Evolutionary conservation across 2,888 invertebrate genomes (phyloP).

Genomic region (Cryptocephalus primarius): DNA sequence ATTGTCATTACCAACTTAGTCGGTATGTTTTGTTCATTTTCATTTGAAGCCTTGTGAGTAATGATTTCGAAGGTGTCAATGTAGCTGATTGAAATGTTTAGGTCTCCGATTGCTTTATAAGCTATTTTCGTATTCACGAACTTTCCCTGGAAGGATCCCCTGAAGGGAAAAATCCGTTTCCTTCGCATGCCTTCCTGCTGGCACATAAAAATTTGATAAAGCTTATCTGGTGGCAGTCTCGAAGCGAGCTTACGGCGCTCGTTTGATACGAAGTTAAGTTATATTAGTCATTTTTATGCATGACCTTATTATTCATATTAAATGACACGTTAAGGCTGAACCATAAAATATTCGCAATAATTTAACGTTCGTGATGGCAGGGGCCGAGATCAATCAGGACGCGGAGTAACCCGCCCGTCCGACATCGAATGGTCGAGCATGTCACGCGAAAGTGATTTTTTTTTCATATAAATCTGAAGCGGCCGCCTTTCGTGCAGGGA

Average conservation of each 20-base stretch:
- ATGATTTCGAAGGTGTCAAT: too few relatives aligned
- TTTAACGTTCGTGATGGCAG: constrained; percentile 21
- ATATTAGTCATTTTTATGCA: constrained; percentile 8
- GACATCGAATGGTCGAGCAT: background rate
- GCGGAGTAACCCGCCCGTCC: constrained; percentile 12
- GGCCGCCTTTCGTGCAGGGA: too few relatives aligned
- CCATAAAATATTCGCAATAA: constrained; percentile 22
- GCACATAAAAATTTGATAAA: background rate
- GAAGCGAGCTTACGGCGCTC: background rate
- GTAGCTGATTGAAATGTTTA: too few relatives aligned
- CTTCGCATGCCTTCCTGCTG: background rate
- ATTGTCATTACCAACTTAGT: too few relatives aligned
- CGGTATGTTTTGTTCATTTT: too few relatives aligned
- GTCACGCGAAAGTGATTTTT: background rate
- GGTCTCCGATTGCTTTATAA: too few relatives aligned
- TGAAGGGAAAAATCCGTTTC: too few relatives aligned
- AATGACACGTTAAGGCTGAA: constrained; percentile 22
- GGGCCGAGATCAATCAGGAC: constrained; percentile 21
- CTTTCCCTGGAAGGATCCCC: too few relatives aligned
- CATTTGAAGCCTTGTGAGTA: too few relatives aligned
- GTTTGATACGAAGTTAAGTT: background rate
- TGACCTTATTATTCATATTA: constrained; percentile 22
- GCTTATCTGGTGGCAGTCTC: background rate
- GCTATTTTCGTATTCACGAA: too few relatives aligned
- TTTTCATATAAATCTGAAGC: too few relatives aligned